Evolutionary conservation across 2,888 invertebrate species (phyloP).

Genomic region (Harmothoe impar): DNA sequence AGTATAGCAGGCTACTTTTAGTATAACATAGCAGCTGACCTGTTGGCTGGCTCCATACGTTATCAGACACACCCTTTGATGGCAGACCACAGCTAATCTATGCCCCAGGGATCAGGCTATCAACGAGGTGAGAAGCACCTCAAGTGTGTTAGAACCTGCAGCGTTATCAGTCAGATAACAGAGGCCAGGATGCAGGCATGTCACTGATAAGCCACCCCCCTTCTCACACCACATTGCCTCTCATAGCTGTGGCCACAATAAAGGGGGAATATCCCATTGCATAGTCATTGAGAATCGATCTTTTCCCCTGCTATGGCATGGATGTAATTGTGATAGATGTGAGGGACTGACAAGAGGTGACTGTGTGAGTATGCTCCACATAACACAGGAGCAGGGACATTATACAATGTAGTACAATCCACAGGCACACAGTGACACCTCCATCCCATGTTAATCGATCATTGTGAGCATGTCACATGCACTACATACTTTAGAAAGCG

Average conservation of each 20-base stretch:
- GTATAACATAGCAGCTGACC: no score
- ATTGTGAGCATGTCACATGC: no score
- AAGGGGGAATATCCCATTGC: background rate
- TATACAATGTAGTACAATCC: no score
- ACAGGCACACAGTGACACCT: no score
- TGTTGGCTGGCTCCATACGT: no score
- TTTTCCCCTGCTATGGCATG: background rate
- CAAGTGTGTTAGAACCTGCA: slow-evolving; percentile 34
- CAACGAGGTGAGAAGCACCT: slow-evolving; percentile 34
- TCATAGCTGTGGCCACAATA: background rate
- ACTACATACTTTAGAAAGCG: no score
- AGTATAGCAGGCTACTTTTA: no score
- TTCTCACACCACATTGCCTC: background rate
- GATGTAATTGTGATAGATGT: background rate
- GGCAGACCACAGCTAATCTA: background rate
- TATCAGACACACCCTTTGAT: slow-evolving; percentile 3
- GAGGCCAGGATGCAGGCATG: background rate
- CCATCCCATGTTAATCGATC: no score
- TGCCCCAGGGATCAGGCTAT: background rate
- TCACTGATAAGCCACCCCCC: background rate
- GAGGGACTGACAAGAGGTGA: background rate
- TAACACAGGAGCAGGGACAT: no score
- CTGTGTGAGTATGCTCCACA: background rate
- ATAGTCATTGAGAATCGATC: slow-evolving; percentile 17
- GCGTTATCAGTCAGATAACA: slow-evolving; percentile 24